phyloP scores from a whole-genome alignment of 2,888 invertebrate species.

The Caradrina kadenii region DNA sequence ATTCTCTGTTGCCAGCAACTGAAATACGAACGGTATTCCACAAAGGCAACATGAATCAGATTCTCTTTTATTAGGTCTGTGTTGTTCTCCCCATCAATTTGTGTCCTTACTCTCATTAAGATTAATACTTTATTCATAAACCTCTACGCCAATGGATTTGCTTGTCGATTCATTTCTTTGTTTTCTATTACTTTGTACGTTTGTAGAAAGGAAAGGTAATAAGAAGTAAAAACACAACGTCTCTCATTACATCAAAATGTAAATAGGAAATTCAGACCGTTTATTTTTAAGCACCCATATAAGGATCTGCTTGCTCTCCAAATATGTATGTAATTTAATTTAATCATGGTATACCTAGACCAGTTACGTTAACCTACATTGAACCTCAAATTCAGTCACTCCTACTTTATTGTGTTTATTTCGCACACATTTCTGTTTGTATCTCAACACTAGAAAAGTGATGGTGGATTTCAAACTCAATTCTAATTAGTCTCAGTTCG shows the following conservation, averaged over 20 bases:
- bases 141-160: constrained; percentile 44
- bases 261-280: no score
- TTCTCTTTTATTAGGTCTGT: constrained; percentile 72
- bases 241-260: constrained; percentile 3
- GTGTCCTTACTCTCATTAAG: constrained; percentile 68
- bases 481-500: no score
- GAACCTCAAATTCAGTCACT: neutral
- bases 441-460: no score
- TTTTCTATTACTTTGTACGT: constrained; percentile 23
- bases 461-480: no score
- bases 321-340: neutral
- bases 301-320: neutral
- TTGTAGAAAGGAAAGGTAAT: constrained; percentile 16
- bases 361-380: neutral
- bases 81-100: constrained; percentile 68
- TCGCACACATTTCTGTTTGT: no score
- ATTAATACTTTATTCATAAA: constrained; percentile 66
- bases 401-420: neutral
- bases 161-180: constrained; percentile 46
- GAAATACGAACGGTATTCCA: constrained; percentile 72
- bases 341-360: neutral
- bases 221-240: constrained; percentile 10
- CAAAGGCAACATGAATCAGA: constrained; percentile 71
- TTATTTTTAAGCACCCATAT: neutral
- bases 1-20: constrained; percentile 68